Conservation (phyloP, 2,888 invertebrate species). For the Drosophila testacea region DNA sequence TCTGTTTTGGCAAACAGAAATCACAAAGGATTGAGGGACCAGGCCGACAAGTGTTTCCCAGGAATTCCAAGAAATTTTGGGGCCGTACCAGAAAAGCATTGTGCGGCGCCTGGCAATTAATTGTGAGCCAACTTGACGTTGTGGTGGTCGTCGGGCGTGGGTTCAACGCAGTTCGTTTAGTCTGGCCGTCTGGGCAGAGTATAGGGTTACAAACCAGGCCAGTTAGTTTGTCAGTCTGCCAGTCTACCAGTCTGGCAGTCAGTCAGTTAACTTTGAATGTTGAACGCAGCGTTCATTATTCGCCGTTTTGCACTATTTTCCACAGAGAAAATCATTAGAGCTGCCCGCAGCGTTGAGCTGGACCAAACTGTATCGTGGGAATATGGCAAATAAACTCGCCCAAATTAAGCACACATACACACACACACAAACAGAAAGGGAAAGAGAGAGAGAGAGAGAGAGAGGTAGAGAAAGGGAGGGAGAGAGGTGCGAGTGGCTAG, state of each 20-base stretch:
- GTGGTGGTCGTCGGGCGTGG: conserved; percentile 59
- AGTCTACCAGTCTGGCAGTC: conserved; percentile 14
- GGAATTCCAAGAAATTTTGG: conserved; percentile 71
- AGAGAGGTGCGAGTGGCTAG: conserved; percentile 39
- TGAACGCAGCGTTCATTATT: conserved; percentile 71
- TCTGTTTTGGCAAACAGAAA: conserved; percentile 56
- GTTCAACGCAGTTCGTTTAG: conserved; percentile 47
- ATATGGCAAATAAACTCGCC: conserved; percentile 83
- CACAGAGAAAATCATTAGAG: conserved; percentile 74
- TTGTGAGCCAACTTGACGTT: conserved; percentile 55
- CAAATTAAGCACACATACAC: conserved; percentile 65
- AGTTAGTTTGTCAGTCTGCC: conserved; percentile 7
- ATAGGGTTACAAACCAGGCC: conserved; percentile 56
- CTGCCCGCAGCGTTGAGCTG: conserved; percentile 66
- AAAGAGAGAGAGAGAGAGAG: conserved; percentile 9
- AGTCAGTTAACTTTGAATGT: conserved; percentile 51
- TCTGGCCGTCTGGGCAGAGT: conserved; percentile 25
- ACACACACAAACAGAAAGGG: conserved; percentile 20
- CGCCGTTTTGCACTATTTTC: conserved; percentile 79
- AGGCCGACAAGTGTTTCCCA: conserved; percentile 69
- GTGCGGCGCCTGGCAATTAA: conserved; percentile 79
- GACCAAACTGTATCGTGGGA: conserved; percentile 83
- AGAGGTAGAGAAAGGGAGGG: conserved; percentile 15
- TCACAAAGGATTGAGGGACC: conserved; percentile 39
- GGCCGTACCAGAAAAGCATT: conserved; percentile 56